Evolutionary conservation across 35 echinoderm and acorn worm genomes (phyloP), one percentile per base, ranked within the genome.

Genomic region (Lytechinus variegatus): DNA sequence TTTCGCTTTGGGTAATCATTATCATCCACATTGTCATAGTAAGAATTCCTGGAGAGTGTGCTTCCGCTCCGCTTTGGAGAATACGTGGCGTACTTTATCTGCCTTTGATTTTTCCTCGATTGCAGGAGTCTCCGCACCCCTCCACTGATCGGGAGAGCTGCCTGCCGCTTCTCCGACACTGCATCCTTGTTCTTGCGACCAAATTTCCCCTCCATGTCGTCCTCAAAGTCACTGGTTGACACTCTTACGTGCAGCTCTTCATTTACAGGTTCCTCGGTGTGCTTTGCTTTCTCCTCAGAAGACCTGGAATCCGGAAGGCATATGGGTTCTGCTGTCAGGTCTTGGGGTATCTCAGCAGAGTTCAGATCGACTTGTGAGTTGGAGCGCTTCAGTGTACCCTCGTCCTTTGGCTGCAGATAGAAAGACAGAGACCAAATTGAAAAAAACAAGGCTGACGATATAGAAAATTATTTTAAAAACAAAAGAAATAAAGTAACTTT

Each of bases 51-150:
- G 44, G 96, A 92, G 0, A 79, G 66, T 79, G 66, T 79, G 13
- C 52, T 44, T 8, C 95, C 95, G n/a, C 96, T 95, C 55, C 97
- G 96, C 28, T 94, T 95, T 19, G 95, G 95, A 29, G 97, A 98
- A 94, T 98, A 98, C 6, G 96, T 98, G 33, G 97, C 97, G 93
- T 98, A 98, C 87, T 98, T 98, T 51, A 98, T 86, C 16, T 97
- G 95, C 27, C 95, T 87, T 51, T 96, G 95, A 29, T 96, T 95
- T 29, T 96, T 96, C 66, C 95, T 89, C 13, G 91, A 96, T n/a
- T 95, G 52, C 24, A 98, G 87, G 24, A 91, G 94, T 52, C 96
- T 96, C 16, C 96, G 96, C 9, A 97, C 96, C n/a, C 97, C 87
- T 33, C 97, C 96, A 52, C 93, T 91, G 54, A 72, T 90, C 1